A percentile compares a stretch with the other conserved stretches of the same genome.
These are phyloP conservation scores for Carlito syrichta DNA, from an alignment of 2,113 vertebrate species.

Conservation along the genomic window DNA sequence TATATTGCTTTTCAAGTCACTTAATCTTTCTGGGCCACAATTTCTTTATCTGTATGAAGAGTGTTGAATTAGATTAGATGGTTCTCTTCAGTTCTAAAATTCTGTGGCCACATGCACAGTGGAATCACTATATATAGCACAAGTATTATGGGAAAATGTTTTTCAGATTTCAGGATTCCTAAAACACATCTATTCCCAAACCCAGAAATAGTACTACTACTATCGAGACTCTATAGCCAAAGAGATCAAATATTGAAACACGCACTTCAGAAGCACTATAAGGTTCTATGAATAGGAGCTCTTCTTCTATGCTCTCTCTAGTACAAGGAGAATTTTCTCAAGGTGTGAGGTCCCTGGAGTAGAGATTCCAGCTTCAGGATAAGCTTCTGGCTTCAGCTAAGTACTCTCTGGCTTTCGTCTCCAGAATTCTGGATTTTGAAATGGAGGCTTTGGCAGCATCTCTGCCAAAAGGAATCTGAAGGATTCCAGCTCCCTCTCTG, in stretches of 20 bases:
- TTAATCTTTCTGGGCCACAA: background rate
- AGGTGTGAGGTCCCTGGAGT: background rate
- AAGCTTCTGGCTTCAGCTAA: background rate
- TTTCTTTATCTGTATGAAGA: constrained; percentile 6
- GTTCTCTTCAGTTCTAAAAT: background rate
- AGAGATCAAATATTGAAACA: background rate
- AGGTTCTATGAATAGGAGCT: background rate
- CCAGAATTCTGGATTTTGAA: background rate
- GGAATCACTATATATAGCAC: background rate
- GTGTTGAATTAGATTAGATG: background rate
- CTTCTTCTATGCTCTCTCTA: background rate
- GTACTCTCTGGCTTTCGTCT: background rate
- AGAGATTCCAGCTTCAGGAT: background rate
- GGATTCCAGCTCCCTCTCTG: background rate
- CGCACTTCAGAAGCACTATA: background rate
- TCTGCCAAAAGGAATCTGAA: background rate
- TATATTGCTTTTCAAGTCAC: background rate
- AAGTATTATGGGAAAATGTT: background rate
- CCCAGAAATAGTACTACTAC: background rate
- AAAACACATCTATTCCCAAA: constrained; percentile 17
- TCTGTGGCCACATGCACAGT: background rate
- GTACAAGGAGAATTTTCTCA: background rate
- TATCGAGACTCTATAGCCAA: background rate
- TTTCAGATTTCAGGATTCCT: constrained; percentile 4
- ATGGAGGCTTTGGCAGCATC: background rate